phyloP scores from a whole-genome alignment of 2,888 invertebrate genomes.

The Lithophane leautieri region DNA sequence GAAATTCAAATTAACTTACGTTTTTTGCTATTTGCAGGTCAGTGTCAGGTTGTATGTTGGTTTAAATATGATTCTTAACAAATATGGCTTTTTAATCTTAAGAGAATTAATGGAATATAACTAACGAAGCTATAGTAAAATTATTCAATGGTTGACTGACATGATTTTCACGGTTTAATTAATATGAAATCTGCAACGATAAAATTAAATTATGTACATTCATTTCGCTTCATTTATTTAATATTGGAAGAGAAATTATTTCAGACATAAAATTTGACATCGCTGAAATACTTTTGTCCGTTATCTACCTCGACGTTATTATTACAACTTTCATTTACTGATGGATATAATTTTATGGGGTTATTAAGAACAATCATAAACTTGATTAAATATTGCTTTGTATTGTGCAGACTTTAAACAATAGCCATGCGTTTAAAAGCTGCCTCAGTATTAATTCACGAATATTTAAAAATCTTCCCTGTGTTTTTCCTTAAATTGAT shows the following conservation, averaged over 20 bases:
- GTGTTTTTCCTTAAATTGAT: neutral
- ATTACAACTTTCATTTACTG: conserved; percentile 20
- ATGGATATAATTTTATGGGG: neutral
- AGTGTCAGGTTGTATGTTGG: too few species aligned
- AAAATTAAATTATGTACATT: conserved; percentile 32
- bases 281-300: conserved; percentile 2
- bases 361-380: neutral
- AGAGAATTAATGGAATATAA: too few species aligned
- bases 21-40: too few species aligned
- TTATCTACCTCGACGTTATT: conserved; percentile 12
- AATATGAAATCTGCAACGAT: conserved; percentile 29
- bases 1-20: too few species aligned
- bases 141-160: conserved; percentile 6
- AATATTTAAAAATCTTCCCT: neutral
- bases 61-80: too few species aligned
- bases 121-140: neutral
- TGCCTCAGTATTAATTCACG: neutral
- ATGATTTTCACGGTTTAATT: conserved; percentile 32
- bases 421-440: neutral
- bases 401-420: neutral
- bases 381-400: neutral
- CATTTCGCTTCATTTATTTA: conserved; percentile 44
- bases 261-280: conserved; percentile 30
- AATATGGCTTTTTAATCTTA: too few species aligned
- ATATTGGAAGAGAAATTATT: conserved; percentile 29